Evolutionary conservation across 2,113 vertebrate species (phyloP), one percentile per base, ranked within the genome.

Genomic region (Grammomys dolichurus): DNA sequence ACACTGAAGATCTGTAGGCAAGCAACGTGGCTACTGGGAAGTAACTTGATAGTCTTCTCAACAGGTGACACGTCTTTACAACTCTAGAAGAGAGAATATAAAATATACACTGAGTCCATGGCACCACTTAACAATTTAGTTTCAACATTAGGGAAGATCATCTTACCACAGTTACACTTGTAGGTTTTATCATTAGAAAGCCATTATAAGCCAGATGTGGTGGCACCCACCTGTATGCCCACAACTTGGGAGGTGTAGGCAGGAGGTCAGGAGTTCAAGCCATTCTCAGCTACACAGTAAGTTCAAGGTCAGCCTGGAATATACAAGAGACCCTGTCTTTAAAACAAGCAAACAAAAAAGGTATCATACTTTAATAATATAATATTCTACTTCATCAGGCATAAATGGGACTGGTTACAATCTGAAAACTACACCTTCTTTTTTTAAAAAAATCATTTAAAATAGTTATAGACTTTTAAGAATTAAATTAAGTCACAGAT

Each of bases 11-110:
- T 87, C 89, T 99, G 98, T 22, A 99, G 96, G 94, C 95, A 98
- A 81, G 98, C 97, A 92, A 99, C 98, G 4, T 97, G 98, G 65
- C 97, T 98, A 97, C 99, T 99, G 81, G 99, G 99, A 60, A 99
- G 91, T 97, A 99, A 98, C 72, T 97, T 98, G 96, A 99, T 98
- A 65, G 98, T 98, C 93, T 98, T 99, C 95, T 98, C 98, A 65
- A 99, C 98, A 13, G 96, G 12, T 26, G 95, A 76, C 17, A 99
- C 97, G 17, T 98, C 97, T 97, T 98, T 99, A 92, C 98, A 98
- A 97, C 95, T 98, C 99, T 99, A 96, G 31, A 28, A 92, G 26
- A 92, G 54, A 77, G 93, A 92, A 91, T 11, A 96, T 17, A 76
- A 95, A 72, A 76, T 4, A 94, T 6, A 92, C 0, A 85, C 5